Conservation (phyloP, 2,888 invertebrate species). For the Ophioninae sp. region DNA sequence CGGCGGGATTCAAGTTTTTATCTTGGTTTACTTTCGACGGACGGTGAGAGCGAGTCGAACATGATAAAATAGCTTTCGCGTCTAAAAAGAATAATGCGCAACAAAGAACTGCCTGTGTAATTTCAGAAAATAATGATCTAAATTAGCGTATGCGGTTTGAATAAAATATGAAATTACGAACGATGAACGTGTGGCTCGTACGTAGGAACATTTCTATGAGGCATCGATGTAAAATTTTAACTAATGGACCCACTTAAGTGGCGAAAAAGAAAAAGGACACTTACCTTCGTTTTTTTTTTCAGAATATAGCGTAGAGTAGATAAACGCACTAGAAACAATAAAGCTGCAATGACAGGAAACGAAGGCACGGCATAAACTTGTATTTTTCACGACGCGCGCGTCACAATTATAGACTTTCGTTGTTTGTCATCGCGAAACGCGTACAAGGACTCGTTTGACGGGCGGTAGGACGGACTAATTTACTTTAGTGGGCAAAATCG, state of each 20-base stretch:
- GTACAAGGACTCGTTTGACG: neutral
- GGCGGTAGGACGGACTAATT: neutral
- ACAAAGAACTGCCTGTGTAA: neutral
- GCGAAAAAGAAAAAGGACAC: neutral
- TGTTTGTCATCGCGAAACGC: neutral
- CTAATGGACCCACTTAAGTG: neutral
- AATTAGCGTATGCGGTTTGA: neutral
- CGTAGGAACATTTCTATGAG: neutral
- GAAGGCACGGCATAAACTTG: neutral
- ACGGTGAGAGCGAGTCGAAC: neutral
- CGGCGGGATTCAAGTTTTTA: no score
- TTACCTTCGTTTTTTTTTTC: neutral
- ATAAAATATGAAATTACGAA: constrained; percentile 1
- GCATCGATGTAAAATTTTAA: neutral
- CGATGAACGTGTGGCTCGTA: constrained; percentile 2
- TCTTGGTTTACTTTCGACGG: no score
- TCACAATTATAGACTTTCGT: neutral
- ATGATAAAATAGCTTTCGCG: neutral
- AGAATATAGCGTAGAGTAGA: neutral
- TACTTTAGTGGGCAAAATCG: neutral
- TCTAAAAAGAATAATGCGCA: neutral
- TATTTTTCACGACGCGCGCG: neutral
- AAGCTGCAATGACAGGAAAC: neutral
- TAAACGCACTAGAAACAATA: neutral
- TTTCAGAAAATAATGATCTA: neutral